Evolutionary conservation across 1,140 invertebrate genomes (phyloP).

Genomic region (Oncopodura yosiiana): DNA sequence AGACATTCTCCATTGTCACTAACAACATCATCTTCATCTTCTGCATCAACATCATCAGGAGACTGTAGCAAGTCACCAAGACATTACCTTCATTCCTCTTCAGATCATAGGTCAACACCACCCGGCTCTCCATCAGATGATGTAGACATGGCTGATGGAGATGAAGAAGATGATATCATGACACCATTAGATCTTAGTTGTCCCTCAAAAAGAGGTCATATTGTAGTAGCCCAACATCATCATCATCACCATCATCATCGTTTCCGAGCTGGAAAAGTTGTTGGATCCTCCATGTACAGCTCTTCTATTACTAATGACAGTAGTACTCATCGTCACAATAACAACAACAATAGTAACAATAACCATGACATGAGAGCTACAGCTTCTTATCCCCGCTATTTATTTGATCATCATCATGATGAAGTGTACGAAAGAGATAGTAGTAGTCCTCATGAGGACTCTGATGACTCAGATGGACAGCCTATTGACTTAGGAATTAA

Average conservation of each 20-base stretch:
- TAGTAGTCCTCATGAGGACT: conserved; percentile 37
- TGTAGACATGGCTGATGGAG: conserved; percentile 5
- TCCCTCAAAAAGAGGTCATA: conserved; percentile 15
- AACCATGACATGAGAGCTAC: conserved; percentile 10
- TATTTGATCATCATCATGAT: conserved; percentile 25
- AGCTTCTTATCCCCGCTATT: conserved; percentile 20
- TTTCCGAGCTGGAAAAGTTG: too few relatives aligned
- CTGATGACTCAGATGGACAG: conserved; percentile 58
- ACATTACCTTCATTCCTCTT: background rate
- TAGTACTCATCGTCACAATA: background rate
- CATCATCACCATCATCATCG: conserved; percentile 6
- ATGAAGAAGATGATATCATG: conserved; percentile 6
- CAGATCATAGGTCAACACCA: conserved; percentile 3
- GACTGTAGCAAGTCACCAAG: conserved; percentile 1
- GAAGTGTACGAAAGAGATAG: conserved; percentile 25
- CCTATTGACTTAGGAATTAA: conserved; percentile 40
- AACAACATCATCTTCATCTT: background rate
- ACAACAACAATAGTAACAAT: background rate
- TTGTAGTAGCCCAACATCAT: background rate
- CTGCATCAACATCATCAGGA: background rate
- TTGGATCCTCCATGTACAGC: conserved; percentile 6
- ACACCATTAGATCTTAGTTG: conserved; percentile 29
- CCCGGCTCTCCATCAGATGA: background rate
- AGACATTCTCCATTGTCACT: conserved; percentile 4
- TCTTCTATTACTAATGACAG: background rate